These are phyloP conservation scores for Poeciliopsis prolifica DNA, from an alignment of 2,113 vertebrate genomes.

Conservation along the genomic window DNA sequence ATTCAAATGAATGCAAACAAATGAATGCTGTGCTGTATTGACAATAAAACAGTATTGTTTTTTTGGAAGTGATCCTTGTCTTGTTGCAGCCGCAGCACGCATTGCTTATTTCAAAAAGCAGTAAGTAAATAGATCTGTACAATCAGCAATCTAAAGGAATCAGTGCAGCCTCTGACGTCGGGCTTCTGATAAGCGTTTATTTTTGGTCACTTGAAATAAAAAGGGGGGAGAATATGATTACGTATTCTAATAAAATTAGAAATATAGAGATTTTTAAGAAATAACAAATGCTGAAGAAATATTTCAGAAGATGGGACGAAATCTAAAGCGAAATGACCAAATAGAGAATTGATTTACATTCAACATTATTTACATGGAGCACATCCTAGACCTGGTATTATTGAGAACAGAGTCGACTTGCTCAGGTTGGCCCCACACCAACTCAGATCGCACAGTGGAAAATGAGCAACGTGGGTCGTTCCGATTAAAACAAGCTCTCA, in stretches of 20 bases:
- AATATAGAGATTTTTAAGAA: neutral
- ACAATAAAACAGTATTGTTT: constrained; percentile 16
- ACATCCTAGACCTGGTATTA: neutral
- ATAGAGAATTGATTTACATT: neutral
- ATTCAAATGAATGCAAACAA: constrained; percentile 26
- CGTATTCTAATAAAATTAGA: neutral
- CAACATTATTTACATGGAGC: neutral
- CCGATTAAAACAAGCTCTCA: neutral
- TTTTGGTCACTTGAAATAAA: neutral
- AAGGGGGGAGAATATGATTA: neutral
- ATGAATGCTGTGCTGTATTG: constrained; percentile 40
- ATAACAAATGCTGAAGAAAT: too few relatives aligned
- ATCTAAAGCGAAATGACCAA: neutral
- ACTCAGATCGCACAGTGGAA: neutral
- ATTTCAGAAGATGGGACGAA: too few relatives aligned
- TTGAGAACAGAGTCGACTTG: too few relatives aligned
- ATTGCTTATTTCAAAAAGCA: constrained; percentile 15
- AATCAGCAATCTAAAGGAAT: constrained; percentile 2
- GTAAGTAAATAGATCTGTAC: constrained; percentile 40
- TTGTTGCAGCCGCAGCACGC: constrained; percentile 34
- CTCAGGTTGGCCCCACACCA: neutral
- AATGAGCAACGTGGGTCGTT: neutral
- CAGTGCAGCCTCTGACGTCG: neutral
- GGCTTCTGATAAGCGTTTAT: neutral
- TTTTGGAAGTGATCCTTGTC: constrained; percentile 18